phyloP scores from a whole-genome alignment of 2,113 vertebrate genomes.

The Gallinago jamesoni region DNA sequence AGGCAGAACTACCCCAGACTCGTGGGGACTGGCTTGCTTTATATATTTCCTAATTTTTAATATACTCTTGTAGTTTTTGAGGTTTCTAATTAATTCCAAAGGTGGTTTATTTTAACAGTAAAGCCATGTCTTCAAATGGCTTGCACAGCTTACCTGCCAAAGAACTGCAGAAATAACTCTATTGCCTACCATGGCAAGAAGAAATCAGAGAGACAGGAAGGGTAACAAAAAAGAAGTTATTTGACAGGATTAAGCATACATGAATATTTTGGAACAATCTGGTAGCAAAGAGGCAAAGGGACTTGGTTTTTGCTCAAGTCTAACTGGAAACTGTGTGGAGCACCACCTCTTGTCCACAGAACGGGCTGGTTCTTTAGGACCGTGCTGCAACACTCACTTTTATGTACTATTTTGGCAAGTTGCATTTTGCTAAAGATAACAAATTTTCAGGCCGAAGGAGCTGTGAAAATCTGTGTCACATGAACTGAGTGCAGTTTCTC shows the following conservation, averaged over 20 bases:
- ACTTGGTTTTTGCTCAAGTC: not conserved
- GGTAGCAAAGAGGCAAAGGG: not conserved
- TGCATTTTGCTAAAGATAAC: not conserved
- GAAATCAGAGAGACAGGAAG: not conserved
- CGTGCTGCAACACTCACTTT: not conserved
- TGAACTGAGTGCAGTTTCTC: not conserved
- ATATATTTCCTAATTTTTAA: not conserved
- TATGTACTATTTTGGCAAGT: not conserved
- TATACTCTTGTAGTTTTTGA: not conserved
- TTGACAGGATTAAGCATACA: not conserved
- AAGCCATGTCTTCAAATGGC: not conserved
- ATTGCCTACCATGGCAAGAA: not conserved
- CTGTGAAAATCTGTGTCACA: not conserved
- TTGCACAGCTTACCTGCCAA: not conserved
- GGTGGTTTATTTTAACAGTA: not conserved
- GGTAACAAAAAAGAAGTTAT: not conserved
- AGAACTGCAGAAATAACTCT: not conserved
- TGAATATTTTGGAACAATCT: not conserved
- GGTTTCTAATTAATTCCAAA: not conserved
- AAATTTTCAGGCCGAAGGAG: not conserved
- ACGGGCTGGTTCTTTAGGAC: not conserved
- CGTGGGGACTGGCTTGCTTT: not conserved
- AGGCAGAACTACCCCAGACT: not conserved
- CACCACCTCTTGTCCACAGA: not conserved
- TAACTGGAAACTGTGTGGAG: not conserved